phyloP scores from a whole-genome alignment of 2,113 vertebrate species.

The Saguinus imperator region DNA sequence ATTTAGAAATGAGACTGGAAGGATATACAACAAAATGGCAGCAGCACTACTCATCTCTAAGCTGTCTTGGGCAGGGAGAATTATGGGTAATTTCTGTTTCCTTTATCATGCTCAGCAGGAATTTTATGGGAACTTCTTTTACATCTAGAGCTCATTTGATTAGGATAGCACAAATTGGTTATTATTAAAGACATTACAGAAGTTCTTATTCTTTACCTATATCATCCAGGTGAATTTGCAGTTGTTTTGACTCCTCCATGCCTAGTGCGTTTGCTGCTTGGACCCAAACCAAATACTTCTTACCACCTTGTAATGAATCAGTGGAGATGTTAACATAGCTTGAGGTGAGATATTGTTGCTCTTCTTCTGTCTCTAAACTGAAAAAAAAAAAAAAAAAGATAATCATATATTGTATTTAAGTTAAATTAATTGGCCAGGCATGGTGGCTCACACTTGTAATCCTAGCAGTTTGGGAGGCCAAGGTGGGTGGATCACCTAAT shows the following conservation, averaged over 20 bases:
- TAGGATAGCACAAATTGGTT: not conserved
- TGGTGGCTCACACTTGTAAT: too few species aligned
- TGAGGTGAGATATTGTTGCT: slow-evolving; percentile 60
- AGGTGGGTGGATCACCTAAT: too few species aligned
- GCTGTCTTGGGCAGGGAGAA: not conserved
- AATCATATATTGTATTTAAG: not conserved
- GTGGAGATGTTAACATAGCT: slow-evolving; percentile 71
- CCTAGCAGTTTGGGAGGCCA: too few species aligned
- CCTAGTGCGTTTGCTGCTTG: slow-evolving; percentile 80
- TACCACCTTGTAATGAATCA: not conserved
- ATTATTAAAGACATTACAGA: not conserved
- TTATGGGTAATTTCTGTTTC: not conserved
- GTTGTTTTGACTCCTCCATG: slow-evolving; percentile 45
- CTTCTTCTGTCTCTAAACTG: slow-evolving; percentile 70
- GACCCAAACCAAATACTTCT: slow-evolving; percentile 69
- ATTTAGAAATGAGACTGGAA: not conserved
- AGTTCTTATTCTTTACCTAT: slow-evolving; percentile 76
- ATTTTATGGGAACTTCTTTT: not conserved
- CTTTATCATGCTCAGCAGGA: not conserved
- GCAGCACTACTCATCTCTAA: not conserved
- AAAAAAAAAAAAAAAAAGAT: slow-evolving; percentile 34
- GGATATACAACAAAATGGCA: not conserved
- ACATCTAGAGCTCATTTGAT: not conserved
- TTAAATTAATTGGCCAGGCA: not conserved
- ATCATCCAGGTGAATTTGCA: slow-evolving; percentile 71